These are phyloP conservation scores for Azorinus chamasolen DNA, from an alignment of 2,888 invertebrate species.

Conservation along the genomic window DNA sequence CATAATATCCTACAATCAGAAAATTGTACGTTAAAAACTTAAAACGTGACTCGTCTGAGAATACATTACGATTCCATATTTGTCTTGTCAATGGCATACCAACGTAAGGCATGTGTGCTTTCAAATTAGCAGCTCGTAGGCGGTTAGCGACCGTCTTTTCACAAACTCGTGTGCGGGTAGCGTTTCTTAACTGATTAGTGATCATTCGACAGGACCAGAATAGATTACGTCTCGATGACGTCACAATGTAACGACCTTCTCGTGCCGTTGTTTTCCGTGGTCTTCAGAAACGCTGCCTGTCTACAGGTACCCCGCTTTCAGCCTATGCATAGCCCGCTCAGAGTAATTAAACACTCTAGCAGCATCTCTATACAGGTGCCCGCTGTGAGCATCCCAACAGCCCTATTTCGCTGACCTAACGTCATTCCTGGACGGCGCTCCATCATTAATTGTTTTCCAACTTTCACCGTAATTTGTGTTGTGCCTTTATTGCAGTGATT, in stretches of 20 bases:
- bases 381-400: slow-evolving; percentile 17
- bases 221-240: slow-evolving; percentile 13
- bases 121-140: slow-evolving; percentile 2
- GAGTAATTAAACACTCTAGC: slow-evolving; percentile 10
- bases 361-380: slow-evolving; percentile 2
- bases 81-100: slow-evolving; percentile 7
- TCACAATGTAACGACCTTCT: slow-evolving; percentile 23
- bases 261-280: slow-evolving; percentile 19
- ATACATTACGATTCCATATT: slow-evolving; percentile 20
- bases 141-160: slow-evolving; percentile 7
- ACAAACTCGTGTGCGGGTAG: slow-evolving; percentile 14
- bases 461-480: too few species aligned
- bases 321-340: slow-evolving; percentile 17
- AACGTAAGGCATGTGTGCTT: slow-evolving; percentile 6
- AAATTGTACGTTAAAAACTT: slow-evolving; percentile 28
- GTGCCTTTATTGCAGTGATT: too few species aligned
- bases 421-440: slow-evolving; percentile 22
- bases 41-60: slow-evolving; percentile 36
- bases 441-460: slow-evolving; percentile 5
- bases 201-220: not conserved
- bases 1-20: slow-evolving; percentile 29
- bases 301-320: slow-evolving; percentile 7
- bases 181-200: not conserved
- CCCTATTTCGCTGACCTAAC: slow-evolving; percentile 16
- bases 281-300: slow-evolving; percentile 22